Evolutionary conservation across 92 coral and sea anemone species (phyloP).

Genomic region (Muricea muricata): DNA sequence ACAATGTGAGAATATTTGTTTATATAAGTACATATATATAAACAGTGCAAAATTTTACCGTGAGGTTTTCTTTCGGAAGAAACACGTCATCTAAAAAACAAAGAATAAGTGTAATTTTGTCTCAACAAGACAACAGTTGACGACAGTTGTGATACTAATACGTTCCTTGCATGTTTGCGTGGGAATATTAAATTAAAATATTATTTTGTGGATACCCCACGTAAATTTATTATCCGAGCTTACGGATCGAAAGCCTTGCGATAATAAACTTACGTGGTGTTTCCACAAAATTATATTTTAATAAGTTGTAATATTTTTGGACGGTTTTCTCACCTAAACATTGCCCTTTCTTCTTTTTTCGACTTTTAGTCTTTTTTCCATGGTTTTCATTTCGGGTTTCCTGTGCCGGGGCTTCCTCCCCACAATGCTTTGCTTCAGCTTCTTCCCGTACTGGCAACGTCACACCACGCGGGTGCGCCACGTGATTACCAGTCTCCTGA

Average conservation of each 20-base stretch:
- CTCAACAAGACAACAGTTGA: too few relatives aligned
- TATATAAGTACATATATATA: neutral
- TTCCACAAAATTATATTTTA: too few relatives aligned
- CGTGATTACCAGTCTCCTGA: slow-evolving; percentile 13
- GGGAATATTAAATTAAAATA: too few relatives aligned
- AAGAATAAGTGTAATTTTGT: neutral
- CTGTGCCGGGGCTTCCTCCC: slow-evolving; percentile 36
- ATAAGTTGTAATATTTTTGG: too few relatives aligned
- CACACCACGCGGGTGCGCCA: slow-evolving; percentile 47
- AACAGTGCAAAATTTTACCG: slow-evolving; percentile 53
- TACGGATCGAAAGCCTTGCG: too few relatives aligned
- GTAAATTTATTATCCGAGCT: too few relatives aligned
- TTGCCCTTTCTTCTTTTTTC: slow-evolving; percentile 60
- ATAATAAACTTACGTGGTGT: too few relatives aligned
- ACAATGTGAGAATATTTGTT: too few relatives aligned
- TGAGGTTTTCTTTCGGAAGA: slow-evolving; percentile 68
- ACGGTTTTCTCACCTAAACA: slow-evolving; percentile 47
- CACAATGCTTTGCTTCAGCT: slow-evolving; percentile 40
- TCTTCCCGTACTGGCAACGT: slow-evolving; percentile 38
- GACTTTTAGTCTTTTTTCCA: slow-evolving; percentile 50
- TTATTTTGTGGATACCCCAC: too few relatives aligned
- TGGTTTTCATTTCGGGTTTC: slow-evolving; percentile 10
- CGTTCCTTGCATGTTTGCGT: too few relatives aligned
- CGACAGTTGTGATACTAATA: too few relatives aligned
- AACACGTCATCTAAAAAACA: slow-evolving; percentile 70